A percentile compares a stretch with the other conserved stretches of the same genome.
Conservation (phyloP, 1,140 invertebrate genomes). For the Octopus sinensis region DNA sequence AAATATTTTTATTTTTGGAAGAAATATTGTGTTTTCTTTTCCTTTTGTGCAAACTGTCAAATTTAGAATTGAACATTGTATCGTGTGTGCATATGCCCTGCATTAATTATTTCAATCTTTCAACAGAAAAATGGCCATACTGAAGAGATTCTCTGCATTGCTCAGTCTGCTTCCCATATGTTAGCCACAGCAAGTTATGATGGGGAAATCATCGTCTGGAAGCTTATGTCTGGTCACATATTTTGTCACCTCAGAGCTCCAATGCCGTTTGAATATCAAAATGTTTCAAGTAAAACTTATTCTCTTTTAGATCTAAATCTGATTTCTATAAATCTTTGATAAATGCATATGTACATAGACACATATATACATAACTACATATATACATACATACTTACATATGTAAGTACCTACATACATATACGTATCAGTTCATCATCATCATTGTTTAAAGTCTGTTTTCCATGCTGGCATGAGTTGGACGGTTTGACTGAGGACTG, state of each 20-base stretch:
- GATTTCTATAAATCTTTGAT: background rate
- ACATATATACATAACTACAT: background rate
- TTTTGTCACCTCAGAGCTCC: conserved; percentile 51
- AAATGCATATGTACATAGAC: background rate
- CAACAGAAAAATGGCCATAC: conserved; percentile 53
- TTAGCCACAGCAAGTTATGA: conserved; percentile 56
- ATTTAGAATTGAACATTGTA: too few species aligned
- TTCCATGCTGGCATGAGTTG: too few species aligned
- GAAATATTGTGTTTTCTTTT: background rate
- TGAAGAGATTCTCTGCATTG: conserved; percentile 54
- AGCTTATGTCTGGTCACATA: conserved; percentile 59
- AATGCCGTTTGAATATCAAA: conserved; percentile 36
- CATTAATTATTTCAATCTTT: conserved; percentile 5
- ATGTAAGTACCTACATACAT: background rate
- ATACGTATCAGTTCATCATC: too few species aligned
- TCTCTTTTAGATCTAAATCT: background rate
- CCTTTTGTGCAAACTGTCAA: too few species aligned
- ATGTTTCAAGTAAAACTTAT: conserved; percentile 41
- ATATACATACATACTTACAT: background rate
- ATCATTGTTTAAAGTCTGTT: too few species aligned
- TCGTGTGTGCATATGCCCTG: too few species aligned
- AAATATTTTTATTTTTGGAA: too few species aligned
- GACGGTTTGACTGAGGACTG: too few species aligned
- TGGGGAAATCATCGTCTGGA: conserved; percentile 58
- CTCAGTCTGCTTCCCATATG: conserved; percentile 53